Base-by-base conservation (phyloP, 2,888 invertebrate genomes). In the Cheilosia scutellata region DNA sequence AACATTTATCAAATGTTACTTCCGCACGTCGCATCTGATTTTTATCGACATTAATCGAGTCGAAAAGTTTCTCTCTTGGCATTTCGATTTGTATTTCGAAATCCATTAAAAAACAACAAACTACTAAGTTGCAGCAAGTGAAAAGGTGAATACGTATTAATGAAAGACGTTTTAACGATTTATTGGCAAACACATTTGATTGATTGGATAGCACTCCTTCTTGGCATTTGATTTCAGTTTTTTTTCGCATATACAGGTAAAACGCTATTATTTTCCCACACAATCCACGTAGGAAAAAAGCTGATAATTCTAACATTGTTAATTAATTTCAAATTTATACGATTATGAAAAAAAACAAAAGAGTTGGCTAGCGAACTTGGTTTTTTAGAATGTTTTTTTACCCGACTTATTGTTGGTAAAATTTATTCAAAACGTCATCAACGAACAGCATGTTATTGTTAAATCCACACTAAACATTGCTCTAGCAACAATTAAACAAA, bases 291-390 rank as follows among this genome's bases (percentile, higher is more conserved):
- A 2, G 33, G 16, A 20, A 40, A 58, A 40, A 7, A 37, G 9
- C 6, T 13, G 13, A 4, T n/a, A 42, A 25, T 4, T 42, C 3
- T 11, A 31, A 25, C 3, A 0, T 25, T 49, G 9, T 9, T 2
- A 20, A 49, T 25, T 1, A 49, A 1, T 49, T 49, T 49, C 49
- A 13, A 20, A 47, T 20, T 53, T n/a, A 13, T 44, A 57, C 16
- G 47, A 27, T 47, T 57, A 47, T 44, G 13, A 7, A 9, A 42
- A 29, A 6, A 53, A 74, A 60, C 60, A 74, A 74, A 66, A 80
- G 74, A 74, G 27, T 62, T 62, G 60, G n/a, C 9, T 1, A 60
- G 20, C 66, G 37, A 79, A 72, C 79, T 65, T 42, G 9, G 6
- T 40, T 37, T 29, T 49, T 42, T n/a, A 5, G 20, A 33, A 4